Base-by-base conservation (phyloP, 2,797 vertebrate genomes). In the Rhinophrynus dorsalis region DNA sequence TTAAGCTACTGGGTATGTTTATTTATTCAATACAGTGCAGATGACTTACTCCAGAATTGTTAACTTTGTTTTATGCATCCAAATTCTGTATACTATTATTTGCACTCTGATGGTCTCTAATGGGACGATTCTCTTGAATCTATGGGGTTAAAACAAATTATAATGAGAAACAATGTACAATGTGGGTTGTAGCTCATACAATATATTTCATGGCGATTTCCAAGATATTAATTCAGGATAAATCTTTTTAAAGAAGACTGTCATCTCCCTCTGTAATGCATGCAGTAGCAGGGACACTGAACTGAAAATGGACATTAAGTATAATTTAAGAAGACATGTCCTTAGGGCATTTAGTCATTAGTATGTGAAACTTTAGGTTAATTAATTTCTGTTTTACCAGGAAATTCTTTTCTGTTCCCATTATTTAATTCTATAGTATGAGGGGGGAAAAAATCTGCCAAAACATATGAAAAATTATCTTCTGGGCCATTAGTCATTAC, bases 321-420 rank as follows among this genome's bases (percentile, higher is more conserved):
- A 57, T 64, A 71, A 71, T 71, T 71, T 71, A 71, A 27, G 60
- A 35, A 18, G 68, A 71, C 51, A 20, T 50, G 68, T 57, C 68
- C 68, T 57, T 6, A 40, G 68, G 68, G 68, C 51, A 71, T 50
- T 48, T 2, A 71, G 51, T 71, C 60, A 71, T 71, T 71, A 71
- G 60, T 60, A 71, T 71, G 60, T 47, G 51, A 64, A 47, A 37
- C 42, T 2, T 26, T 38, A 51, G 64, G 23, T 64, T 71, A 64
- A 64, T 71, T 64, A 71, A 71, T 71, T 64, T 71, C 60, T 57
- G 48, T 63, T 71, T 71, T 64, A 64, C 60, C 68, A 71, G 60
- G 52, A 71, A 70, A 71, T 50, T 42, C 15, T 20, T 51, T 61
- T 35, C 50, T 37, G 9, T 56, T 71, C 52, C 59, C 59, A 64